Percentiles rank a stretch among this genome's conserved stretches.
phyloP scores from a whole-genome alignment of 2,797 vertebrate genomes.

The Glyptemys insculpta region DNA sequence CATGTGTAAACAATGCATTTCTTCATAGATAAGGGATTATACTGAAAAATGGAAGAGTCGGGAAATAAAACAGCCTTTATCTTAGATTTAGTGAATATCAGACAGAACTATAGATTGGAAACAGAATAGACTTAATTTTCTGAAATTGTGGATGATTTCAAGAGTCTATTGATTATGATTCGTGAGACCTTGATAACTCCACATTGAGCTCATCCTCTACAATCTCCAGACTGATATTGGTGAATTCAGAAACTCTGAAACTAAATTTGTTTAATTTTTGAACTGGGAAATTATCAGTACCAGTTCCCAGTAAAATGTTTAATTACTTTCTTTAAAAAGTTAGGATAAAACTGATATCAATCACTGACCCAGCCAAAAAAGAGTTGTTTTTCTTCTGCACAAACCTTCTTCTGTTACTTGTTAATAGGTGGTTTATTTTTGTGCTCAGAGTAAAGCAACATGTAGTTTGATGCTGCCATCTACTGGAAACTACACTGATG shows the following conservation, averaged over 20 bases:
- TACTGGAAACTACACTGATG: slow-evolving; percentile 30
- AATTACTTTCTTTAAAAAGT: background rate
- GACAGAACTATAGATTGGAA: background rate
- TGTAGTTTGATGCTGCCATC: slow-evolving; percentile 81
- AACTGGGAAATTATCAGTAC: background rate
- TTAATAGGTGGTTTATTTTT: background rate
- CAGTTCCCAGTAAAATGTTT: background rate
- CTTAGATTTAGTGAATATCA: background rate
- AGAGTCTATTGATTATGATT: background rate
- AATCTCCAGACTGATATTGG: background rate
- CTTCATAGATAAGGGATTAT: background rate
- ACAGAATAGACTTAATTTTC: background rate
- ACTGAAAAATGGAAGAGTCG: too few relatives aligned
- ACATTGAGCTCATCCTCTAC: background rate
- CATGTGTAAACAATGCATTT: background rate
- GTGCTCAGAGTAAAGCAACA: background rate
- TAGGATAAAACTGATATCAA: background rate
- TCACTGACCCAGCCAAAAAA: background rate
- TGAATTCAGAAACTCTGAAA: background rate
- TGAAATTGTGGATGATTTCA: background rate
- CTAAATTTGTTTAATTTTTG: background rate
- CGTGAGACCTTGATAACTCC: background rate
- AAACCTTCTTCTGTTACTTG: background rate
- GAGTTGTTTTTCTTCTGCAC: background rate
- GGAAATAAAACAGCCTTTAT: background rate